Base-by-base conservation (phyloP, 2,797 vertebrate genomes). In the Emydoidea blandingii region DNA sequence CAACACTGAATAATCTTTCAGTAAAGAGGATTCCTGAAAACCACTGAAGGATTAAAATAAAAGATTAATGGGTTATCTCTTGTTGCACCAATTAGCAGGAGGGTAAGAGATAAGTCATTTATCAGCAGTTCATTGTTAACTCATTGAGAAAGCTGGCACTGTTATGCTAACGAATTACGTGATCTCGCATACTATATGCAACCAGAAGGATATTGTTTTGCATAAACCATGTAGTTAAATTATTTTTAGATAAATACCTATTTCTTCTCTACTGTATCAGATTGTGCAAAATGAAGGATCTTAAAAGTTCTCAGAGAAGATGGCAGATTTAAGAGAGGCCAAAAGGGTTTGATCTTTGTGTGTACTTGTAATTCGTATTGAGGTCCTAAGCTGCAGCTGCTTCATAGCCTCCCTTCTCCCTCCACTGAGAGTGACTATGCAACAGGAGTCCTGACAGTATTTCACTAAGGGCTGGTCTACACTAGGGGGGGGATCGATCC, bases 31-130 rank as follows among this genome's bases (percentile, higher is more conserved):
- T 41, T 8, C 47, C 50, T 25, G 49, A 76, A 68, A 92, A 89
- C 29, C 68, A 59, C 56, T 85, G 83, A 81, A 78, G 56, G 81
- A 88, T 94, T 92, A 92, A 92, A 96, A 78, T 88, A 81, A 89
- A 96, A 94, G 81, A 91, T 95, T 92, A 89, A 85, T 62, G 49
- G 68, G 10, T 90, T 95, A 95, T 93, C 83, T n/a, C 34, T 94
- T 85, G 1, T 94, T 93, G 44, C 83, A 86, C 54, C 79, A 87
- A 83, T 96, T 95, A 88, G 37, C 47, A 80, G 23, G 47, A 83
- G 12, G 90, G 34, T 59, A 90, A 81, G 34, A 86, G 41, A 81
- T 68, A 79, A 79, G 29, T 6, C 6, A 82, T 79, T 89, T 93
- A 96, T 87, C 87, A 84, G 74, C 41, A 83, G 79, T 86, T 87